Conservation (phyloP, 2,797 vertebrate genomes). For the Oryzias sinensis region DNA sequence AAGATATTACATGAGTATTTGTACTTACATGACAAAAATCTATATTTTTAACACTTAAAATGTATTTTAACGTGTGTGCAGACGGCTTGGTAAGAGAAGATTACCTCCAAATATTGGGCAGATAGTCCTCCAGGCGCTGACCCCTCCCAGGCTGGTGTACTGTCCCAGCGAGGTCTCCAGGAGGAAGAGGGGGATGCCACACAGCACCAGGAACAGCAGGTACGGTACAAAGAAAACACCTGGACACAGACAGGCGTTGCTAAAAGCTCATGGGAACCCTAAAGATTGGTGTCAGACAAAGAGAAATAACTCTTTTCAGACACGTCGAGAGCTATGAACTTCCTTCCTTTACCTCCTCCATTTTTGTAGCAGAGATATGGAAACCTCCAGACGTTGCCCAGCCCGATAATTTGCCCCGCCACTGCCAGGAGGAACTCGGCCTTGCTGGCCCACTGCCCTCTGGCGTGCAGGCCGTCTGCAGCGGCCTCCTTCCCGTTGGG, state of each 20-base stretch:
- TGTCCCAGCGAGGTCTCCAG: constrained; percentile 84
- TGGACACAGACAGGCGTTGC: constrained; percentile 45
- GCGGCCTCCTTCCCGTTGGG: constrained; percentile 11
- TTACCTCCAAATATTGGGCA: constrained; percentile 91
- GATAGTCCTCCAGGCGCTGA: constrained; percentile 88
- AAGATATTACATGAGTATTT: too few species aligned
- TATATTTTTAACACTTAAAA: background rate
- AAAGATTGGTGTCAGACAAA: too few species aligned
- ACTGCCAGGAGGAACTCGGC: constrained; percentile 75
- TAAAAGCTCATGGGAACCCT: too few species aligned
- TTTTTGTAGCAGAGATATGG: constrained; percentile 81
- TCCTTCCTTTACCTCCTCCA: constrained; percentile 66
- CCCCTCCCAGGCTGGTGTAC: constrained; percentile 86
- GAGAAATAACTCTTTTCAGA: too few species aligned
- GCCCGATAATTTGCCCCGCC: constrained; percentile 76
- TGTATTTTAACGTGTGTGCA: background rate
- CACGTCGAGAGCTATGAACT: background rate
- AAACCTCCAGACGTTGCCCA: constrained; percentile 79
- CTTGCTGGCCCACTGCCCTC: constrained; percentile 76
- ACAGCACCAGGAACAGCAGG: constrained; percentile 89
- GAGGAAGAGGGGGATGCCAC: constrained; percentile 89
- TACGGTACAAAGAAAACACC: constrained; percentile 94
- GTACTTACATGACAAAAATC: too few species aligned
- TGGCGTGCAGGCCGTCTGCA: constrained; percentile 46
- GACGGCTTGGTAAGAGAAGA: background rate